Evolutionary conservation across 2,888 invertebrate species (phyloP), one percentile per base, ranked within the genome.

Genomic region (Cryptocheilus praepositus): DNA sequence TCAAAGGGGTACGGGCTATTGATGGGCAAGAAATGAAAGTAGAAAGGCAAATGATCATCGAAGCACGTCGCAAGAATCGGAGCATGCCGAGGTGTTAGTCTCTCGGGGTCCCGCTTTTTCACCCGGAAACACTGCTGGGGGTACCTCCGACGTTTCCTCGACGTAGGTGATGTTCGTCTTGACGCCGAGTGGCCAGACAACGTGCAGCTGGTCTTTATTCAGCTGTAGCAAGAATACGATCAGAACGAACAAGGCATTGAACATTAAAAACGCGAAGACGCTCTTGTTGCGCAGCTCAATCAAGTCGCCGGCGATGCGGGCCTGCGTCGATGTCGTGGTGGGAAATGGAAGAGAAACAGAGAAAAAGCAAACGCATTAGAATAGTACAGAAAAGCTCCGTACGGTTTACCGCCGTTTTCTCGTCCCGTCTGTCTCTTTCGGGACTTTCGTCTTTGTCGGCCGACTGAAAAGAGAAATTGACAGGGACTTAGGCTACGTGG

Each of bases 241-340:
- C 92, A 99, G 94, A 90, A 98, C 97, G 94, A 98, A 99, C 89
- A 99, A 94, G 90, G 98, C 96, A 94, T 99, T 99, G 93, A 98
- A 95, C 98, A 99, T 98, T 92, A 98, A 95, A 94, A 98, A 98
- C 89, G 96, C 96, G 91, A 98, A 97, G 88, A 97, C 97, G 87
- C 96, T 96, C 90, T 98, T 97, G 93, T 98, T 98, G 89, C 98
- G 93, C 89, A 98, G 94, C 89, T 98, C 98, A 89, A 96, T 93
- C 90, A 99, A 92, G 90, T 98, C 97, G 86, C 92, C 91, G 87
- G 96, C 96, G 88, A 96, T 95, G 89, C 96, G 93, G 89, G 93
- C 95, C 96, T 96, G 93, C 90, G 92, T 92, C 68, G 64, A 45
- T 45, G 16, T 16, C 73, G 54, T 64, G 57, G 25, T 69, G 56